Percentiles rank a stretch among this genome's conserved stretches.
Conservation (phyloP, 2,113 vertebrate species). For the Labeo catla region DNA sequence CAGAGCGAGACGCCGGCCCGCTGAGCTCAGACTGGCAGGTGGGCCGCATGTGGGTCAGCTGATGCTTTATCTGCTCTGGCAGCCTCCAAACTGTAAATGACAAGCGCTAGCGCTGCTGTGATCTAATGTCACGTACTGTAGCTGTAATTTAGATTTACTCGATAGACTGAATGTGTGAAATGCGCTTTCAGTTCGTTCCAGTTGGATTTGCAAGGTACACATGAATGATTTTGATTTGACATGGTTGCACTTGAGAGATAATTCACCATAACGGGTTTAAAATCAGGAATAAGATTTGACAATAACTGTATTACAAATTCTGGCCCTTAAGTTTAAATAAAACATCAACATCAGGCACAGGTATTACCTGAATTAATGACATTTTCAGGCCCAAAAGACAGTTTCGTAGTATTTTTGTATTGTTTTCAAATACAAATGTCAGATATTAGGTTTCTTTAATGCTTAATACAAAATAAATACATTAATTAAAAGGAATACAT, state of each 20-base stretch:
- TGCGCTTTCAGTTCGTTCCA: neutral
- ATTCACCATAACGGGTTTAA: neutral
- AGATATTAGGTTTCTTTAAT: too few species aligned
- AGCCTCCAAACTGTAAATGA: conserved; percentile 27
- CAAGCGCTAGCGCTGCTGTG: neutral
- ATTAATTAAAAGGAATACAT: too few species aligned
- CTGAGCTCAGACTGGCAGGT: conserved; percentile 1
- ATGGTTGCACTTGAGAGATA: neutral
- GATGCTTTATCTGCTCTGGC: neutral
- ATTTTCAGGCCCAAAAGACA: neutral
- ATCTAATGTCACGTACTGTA: conserved; percentile 11
- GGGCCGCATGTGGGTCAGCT: neutral
- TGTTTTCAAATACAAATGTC: too few species aligned
- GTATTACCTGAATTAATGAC: too few species aligned
- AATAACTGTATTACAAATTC: neutral
- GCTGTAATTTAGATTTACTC: neutral
- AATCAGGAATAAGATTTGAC: neutral
- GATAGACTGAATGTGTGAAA: neutral
- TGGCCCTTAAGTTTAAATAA: too few species aligned
- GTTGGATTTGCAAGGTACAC: neutral
- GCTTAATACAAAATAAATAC: too few species aligned
- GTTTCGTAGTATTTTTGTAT: too few species aligned
- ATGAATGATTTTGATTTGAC: neutral
- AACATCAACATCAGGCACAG: too few species aligned
- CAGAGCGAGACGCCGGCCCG: neutral